Base-by-base conservation (phyloP, 2,113 vertebrate genomes). In the Urocolius indicus region DNA sequence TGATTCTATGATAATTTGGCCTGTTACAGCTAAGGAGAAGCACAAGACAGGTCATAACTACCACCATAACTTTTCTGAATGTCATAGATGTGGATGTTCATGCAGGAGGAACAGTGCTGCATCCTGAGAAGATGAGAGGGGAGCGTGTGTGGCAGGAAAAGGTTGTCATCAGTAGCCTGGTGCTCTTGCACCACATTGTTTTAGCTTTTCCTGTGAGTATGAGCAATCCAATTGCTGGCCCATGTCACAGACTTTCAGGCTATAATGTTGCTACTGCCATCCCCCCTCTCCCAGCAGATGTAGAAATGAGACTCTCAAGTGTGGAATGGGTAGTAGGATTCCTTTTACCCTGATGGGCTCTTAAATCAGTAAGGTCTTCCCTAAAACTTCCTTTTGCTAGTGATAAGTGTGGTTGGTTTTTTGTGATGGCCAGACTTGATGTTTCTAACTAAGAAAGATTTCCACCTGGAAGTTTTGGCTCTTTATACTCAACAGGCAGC, bases 11-110 rank as follows among this genome's bases (percentile, higher is more conserved):
- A n/a, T n/a, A n/a, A n/a, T n/a, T 6, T 54, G 41, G 10, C 26
- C 48, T 55, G 21, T n/a, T 21, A 55, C 34, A 69, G 49, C 57
- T 26, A 6, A 21, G 32, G 57, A 77, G 65, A 55, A 71, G 57
- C 26, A 49, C 27, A 19, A 41, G 49, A 48, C 18, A 30, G 13
- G 41, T 21, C n/a, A 16, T 2, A 69, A 9, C 22, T 1, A 0
- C 5, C 15, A 45, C 32, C 49, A 24, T 58, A 66, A 20, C 5
- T 32, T n/a, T 41, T 69, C 4, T 41, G 20, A 57, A n/a, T 2
- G 0, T 4, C 15, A 26, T 14, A 36, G n/a, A 57, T 82, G 16
- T 0, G 0, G 61, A 45, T 59, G 48, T 67, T 66, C 9, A 3
- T 6, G 3, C 0, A 1, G 41, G 15, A 19, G 46, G 16, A 68